Evolutionary conservation across 2,888 invertebrate genomes (phyloP), one percentile per base, ranked within the genome.

Genomic region (Drosophila glabriapex): DNA sequence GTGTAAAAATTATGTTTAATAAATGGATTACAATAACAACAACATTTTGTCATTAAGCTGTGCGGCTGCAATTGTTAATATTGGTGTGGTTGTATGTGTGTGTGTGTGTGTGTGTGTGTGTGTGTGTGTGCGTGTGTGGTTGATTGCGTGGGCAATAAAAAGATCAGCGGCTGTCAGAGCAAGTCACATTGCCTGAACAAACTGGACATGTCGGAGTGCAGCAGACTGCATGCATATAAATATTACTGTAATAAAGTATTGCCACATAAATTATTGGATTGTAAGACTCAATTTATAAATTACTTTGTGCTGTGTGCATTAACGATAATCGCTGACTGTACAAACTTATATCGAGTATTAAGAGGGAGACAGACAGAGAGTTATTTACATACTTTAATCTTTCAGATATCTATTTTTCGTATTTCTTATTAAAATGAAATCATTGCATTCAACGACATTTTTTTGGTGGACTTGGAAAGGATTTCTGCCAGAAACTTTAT

Each of bases 1-100:
- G 78, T 80, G 61, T 64, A 68, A 76, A 90, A 90, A 88, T 87
- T 78, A 82, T 85, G 85, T 88, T 91, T 88, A 88, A 87, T 90
- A 91, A 90, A 91, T 90, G 89, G 72, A 82, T 76, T 82, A 81
- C 91, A 91, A 90, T 74, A 82, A 78, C 79, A 76, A 69, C 69
- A 43, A 43, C 41, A 80, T 46, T 46, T 46, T 46, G 46, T 46
- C 46, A 46, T 46, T 46, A 46, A 46, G 46, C 46, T 46, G 46
- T 16, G 46, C 16, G 46, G 69, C 69, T 81, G 62, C 86, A 85
- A 73, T 77, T 73, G 71, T 73, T 62, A 64, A 63, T 65, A 68
- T 46, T 46, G 46, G 14, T 46, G 19, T 19, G 28, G 28, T 28
- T 29, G 50, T 33, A 60, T 33, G 9, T 29, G 28, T 29, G n/a